Percentiles rank a stretch among this genome's conserved stretches.
These are phyloP conservation scores for Philonicus albiceps DNA, from an alignment of 2,888 invertebrate species.

Conservation along the genomic window DNA sequence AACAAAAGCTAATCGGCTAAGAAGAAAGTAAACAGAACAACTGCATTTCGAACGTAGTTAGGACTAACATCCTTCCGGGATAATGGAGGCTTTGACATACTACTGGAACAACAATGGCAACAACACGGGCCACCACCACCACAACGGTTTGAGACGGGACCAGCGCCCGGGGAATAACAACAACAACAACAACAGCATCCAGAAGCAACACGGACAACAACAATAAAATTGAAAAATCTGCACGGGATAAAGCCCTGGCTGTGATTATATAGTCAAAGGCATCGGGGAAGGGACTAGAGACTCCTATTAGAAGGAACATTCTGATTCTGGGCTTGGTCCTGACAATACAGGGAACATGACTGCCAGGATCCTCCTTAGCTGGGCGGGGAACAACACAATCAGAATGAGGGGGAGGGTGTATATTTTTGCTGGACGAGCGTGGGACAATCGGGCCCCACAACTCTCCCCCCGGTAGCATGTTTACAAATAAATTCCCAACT, in stretches of 20 bases:
- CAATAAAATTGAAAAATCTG: constrained; percentile 25
- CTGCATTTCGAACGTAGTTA: constrained; percentile 6
- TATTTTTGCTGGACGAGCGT: not conserved
- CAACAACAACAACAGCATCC: not conserved
- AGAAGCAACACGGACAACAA: not conserved
- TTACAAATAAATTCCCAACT: constrained; percentile 30
- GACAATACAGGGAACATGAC: constrained; percentile 20
- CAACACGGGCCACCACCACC: not conserved
- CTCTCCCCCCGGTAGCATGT: not conserved
- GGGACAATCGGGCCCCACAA: not conserved
- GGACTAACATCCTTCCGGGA: not conserved
- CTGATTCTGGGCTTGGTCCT: constrained; percentile 9
- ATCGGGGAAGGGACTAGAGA: not conserved
- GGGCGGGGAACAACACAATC: not conserved
- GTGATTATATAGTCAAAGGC: constrained; percentile 17
- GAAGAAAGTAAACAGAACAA: constrained; percentile 1
- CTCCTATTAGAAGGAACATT: constrained; percentile 3
- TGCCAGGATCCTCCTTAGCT: not conserved
- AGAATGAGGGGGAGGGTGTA: not conserved
- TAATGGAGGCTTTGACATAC: constrained; percentile 19
- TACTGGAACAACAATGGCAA: not conserved
- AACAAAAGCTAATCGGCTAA: constrained; percentile 20
- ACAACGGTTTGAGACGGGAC: not conserved
- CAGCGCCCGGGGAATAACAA: not conserved
- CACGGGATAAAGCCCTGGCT: not conserved